Base-by-base conservation (phyloP, 2,797 vertebrate species). In the Allobates femoralis region DNA sequence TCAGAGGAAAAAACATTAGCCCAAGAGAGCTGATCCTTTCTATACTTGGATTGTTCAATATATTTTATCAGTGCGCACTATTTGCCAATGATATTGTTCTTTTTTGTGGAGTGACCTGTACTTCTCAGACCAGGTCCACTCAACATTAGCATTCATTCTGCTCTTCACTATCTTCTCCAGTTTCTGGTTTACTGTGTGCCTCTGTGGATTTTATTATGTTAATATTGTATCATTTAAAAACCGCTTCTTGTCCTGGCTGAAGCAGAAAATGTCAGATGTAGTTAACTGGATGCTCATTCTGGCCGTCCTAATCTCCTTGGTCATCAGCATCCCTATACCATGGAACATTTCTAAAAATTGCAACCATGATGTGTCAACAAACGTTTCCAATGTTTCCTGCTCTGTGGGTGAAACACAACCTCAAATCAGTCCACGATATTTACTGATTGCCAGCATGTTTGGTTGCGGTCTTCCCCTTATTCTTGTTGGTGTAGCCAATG, bases 111-210 rank as follows among this genome's bases (percentile, higher is more conserved):
- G 62, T 79, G 76, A 85, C 53, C 16, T 85, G 5, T 85, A 79
- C 56, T 85, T 85, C 53, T 85, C 84, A n/a, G 84, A 85, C 76
- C 79, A 85, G 4, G 84, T 85, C 55, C 71, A 79, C 18, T 15
- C 50, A 51, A 73, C 78, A 53, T 79, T 79, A n/a, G 79, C 64
- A 3, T 41, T 85, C 5, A 53, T 85, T 85, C 66, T 85, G n/a
- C 84, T 85, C 34, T 85, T 85, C 66, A 71, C 64, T 73, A 73
- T 85, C 32, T 85, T 85, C 66, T 85, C 84, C 64, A 85, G 84
- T 28, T 85, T 85, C 28, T 85, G 84, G 84, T 79, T 85, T 26
- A 85, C 84, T 3, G 79, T 85, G 51, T 85, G 84, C 26, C 84
- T 85, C 7, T 85, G 76, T 71, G 84, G 64, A 5, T 85, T 85